Conservation (phyloP, 2,888 invertebrate genomes). For the Chymomyza procnemis region DNA sequence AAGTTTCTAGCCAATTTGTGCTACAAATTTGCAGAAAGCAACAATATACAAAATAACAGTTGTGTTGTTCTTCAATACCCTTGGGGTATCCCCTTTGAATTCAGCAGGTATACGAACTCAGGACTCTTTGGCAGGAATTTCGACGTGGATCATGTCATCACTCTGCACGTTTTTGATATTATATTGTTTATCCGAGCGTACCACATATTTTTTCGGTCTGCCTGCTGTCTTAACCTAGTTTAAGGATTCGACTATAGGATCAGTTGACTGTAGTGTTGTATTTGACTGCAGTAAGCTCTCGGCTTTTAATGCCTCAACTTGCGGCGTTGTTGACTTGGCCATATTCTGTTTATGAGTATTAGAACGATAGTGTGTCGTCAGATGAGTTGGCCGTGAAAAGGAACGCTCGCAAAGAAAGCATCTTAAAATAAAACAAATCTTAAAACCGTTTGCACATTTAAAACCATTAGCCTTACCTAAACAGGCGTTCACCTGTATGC, state of each 20-base stretch:
- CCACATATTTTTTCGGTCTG: no score
- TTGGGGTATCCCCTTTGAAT: no score
- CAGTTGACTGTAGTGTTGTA: background rate
- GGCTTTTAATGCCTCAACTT: background rate
- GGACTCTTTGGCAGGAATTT: no score
- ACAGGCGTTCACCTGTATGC: conserved; percentile 72
- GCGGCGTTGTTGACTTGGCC: conserved; percentile 38
- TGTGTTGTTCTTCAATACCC: no score
- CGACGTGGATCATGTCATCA: no score
- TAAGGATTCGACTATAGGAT: background rate
- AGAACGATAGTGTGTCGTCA: conserved; percentile 74
- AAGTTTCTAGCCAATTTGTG: background rate
- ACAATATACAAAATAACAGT: background rate
- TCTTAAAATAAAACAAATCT: conserved; percentile 37
- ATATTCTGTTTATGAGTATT: conserved; percentile 74
- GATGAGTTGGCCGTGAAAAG: conserved; percentile 74
- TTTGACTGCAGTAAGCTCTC: background rate
- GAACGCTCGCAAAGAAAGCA: conserved; percentile 75
- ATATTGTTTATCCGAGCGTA: no score
- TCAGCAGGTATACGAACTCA: no score
- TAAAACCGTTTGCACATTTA: background rate
- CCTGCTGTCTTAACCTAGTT: no score
- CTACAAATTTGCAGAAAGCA: background rate
- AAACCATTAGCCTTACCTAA: conserved; percentile 43
- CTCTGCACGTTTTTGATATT: no score